Conservation (phyloP, 2,888 invertebrate genomes). For the Watsonalla cultraria region DNA sequence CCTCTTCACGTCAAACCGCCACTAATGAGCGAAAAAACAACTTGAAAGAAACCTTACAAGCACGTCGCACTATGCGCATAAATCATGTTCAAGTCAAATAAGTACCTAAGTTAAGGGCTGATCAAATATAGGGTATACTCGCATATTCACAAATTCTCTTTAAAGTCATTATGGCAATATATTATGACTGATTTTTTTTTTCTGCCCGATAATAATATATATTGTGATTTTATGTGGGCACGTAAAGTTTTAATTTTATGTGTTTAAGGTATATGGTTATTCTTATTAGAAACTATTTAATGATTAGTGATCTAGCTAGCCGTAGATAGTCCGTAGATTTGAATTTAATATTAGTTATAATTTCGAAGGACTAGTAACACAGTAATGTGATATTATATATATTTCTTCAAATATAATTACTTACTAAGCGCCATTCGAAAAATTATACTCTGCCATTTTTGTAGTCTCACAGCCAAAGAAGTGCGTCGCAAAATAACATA, state of each 20-base stretch:
- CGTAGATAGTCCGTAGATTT: not conserved
- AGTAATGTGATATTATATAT: too few relatives aligned
- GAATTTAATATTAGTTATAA: too few relatives aligned
- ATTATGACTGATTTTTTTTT: too few relatives aligned
- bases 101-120: not conserved
- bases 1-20: conserved; percentile 50
- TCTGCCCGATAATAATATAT: too few relatives aligned
- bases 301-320: not conserved
- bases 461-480: too few relatives aligned
- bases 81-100: not conserved
- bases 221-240: too few relatives aligned
- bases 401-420: too few relatives aligned
- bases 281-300: not conserved
- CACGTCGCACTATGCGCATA: not conserved
- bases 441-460: too few relatives aligned
- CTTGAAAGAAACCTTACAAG: conserved; percentile 29
- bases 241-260: too few relatives aligned
- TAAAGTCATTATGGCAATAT: not conserved
- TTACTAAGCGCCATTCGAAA: too few relatives aligned
- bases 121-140: not conserved
- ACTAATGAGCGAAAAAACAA: conserved; percentile 44
- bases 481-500: not conserved
- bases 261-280: not conserved
- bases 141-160: not conserved
- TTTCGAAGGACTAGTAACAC: too few relatives aligned